These are phyloP conservation scores for Dasypolia templi DNA, from an alignment of 2,888 invertebrate species.

Conservation along the genomic window DNA sequence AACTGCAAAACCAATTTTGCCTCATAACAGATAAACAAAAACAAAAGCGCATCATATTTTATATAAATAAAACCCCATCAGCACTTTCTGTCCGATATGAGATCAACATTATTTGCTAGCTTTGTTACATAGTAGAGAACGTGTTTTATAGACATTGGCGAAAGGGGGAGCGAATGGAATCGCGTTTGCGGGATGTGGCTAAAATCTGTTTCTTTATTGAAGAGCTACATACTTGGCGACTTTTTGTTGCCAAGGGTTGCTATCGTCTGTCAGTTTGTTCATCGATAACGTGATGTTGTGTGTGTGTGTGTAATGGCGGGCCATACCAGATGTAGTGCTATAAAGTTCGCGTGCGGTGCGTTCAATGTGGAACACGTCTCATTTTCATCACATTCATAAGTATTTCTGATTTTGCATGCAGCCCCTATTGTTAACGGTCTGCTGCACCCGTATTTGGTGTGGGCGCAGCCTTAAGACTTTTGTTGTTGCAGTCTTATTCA, in stretches of 20 bases:
- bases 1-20: slow-evolving; percentile 21
- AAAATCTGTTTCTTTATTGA: slow-evolving; percentile 62
- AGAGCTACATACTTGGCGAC: slow-evolving; percentile 34
- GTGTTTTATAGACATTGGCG: slow-evolving; percentile 81
- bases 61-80: slow-evolving; percentile 71
- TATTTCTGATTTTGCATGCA: no score
- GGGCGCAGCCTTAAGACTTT: neutral
- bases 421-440: neutral
- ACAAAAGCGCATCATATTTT: slow-evolving; percentile 58
- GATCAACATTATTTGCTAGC: slow-evolving; percentile 75
- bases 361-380: no score
- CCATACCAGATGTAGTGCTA: neutral
- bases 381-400: no score
- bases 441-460: neutral
- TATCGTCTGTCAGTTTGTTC: neutral
- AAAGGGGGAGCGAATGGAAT: slow-evolving; percentile 76
- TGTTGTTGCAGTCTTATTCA: no score
- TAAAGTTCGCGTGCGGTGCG: no score
- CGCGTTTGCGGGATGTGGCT: slow-evolving; percentile 73
- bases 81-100: slow-evolving; percentile 69
- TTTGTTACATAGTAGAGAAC: slow-evolving; percentile 75
- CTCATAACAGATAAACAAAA: slow-evolving; percentile 46
- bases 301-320: neutral
- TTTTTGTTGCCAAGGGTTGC: slow-evolving; percentile 2
- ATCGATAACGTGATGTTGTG: no score